These are phyloP conservation scores for Ahaetulla prasina DNA, from an alignment of 2,113 vertebrate genomes.

Conservation along the genomic window DNA sequence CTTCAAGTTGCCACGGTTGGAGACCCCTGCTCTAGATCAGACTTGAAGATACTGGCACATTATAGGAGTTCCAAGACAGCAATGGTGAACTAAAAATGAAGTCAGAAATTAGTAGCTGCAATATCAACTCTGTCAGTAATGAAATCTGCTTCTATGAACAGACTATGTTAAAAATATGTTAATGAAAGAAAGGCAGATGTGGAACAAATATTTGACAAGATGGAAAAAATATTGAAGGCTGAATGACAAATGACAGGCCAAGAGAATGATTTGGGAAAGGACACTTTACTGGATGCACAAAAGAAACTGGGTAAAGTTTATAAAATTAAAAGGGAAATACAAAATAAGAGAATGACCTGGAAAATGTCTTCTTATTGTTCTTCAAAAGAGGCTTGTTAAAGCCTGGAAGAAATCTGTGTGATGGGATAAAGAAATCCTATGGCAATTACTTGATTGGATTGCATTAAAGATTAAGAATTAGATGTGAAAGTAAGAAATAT, in stretches of 20 bases:
- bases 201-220: not conserved
- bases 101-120: not conserved
- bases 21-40: too few species aligned
- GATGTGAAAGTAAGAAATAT: not conserved
- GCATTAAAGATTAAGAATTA: not conserved
- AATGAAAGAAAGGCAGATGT: not conserved
- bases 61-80: not conserved
- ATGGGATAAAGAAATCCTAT: not conserved
- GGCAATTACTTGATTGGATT: not conserved
- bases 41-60: not conserved
- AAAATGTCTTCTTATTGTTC: not conserved
- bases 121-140: not conserved
- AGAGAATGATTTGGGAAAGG: not conserved
- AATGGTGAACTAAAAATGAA: not conserved
- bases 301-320: not conserved
- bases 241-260: not conserved
- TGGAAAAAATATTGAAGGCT: not conserved
- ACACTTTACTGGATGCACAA: not conserved
- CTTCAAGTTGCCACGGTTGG: too few species aligned
- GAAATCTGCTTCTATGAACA: not conserved
- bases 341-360: not conserved
- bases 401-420: not conserved
- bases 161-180: not conserved
- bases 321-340: not conserved
- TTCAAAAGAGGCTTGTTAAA: not conserved